Conservation (phyloP, 2,888 invertebrate genomes). For the Mythimna loreyi region DNA sequence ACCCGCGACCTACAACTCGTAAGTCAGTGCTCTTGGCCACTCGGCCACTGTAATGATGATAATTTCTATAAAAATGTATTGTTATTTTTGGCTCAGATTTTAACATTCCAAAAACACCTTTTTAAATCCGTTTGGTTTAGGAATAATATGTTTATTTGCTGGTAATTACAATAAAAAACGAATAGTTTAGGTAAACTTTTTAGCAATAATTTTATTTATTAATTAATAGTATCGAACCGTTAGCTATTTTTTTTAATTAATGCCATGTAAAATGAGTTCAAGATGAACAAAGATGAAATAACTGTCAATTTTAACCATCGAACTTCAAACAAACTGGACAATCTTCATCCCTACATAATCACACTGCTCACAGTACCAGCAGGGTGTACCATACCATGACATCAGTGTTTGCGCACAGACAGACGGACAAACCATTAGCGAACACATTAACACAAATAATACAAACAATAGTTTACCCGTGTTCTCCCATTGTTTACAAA, state of each 20-base stretch:
- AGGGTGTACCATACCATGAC: constrained; percentile 70
- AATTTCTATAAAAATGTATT: no score
- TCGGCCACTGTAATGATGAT: no score
- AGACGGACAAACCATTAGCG: constrained; percentile 81
- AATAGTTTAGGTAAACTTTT: no score
- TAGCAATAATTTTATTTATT: no score
- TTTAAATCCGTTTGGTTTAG: no score
- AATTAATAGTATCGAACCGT: no score
- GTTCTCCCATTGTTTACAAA: constrained; percentile 80
- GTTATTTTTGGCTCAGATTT: no score
- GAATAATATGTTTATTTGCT: no score
- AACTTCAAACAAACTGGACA: constrained; percentile 35
- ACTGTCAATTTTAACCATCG: not conserved
- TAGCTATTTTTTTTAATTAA: not conserved
- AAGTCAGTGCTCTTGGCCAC: no score
- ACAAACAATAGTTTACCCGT: constrained; percentile 64
- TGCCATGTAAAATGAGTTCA: not conserved
- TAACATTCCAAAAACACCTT: no score
- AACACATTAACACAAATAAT: constrained; percentile 82
- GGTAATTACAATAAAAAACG: no score
- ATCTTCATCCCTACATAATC: constrained; percentile 60
- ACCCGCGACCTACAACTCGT: no score
- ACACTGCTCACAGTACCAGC: constrained; percentile 65
- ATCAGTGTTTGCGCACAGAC: constrained; percentile 81
- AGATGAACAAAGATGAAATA: not conserved